Evolutionary conservation across 2,113 vertebrate species (phyloP).

Genomic region (Echinops telfairi): DNA sequence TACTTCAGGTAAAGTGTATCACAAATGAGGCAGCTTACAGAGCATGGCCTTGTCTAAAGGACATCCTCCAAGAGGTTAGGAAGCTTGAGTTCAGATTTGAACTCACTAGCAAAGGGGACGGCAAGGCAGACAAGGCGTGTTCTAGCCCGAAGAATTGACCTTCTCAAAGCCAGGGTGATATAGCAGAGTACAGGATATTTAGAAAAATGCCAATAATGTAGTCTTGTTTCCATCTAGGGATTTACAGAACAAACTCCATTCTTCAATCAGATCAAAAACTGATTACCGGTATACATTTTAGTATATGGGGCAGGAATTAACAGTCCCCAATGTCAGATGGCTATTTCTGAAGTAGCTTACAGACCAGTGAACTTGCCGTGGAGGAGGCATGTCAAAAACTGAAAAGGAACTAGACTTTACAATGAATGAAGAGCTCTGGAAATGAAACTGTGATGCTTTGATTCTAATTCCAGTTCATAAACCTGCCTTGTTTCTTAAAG

Average conservation of each 20-base stretch:
- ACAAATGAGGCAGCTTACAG: neutral
- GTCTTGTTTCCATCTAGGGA: neutral
- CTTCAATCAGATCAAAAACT: conserved; percentile 12
- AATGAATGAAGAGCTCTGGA: neutral
- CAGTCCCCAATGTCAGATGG: neutral
- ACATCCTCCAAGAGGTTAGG: neutral
- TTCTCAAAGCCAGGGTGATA: neutral
- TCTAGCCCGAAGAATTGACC: too few relatives aligned
- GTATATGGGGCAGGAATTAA: neutral
- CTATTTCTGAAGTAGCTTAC: neutral
- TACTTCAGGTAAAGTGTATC: neutral
- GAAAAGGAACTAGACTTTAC: neutral
- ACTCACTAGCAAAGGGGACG: too few relatives aligned
- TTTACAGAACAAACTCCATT: neutral
- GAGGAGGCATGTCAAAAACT: neutral
- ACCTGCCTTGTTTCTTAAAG: too few relatives aligned
- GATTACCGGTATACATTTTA: neutral
- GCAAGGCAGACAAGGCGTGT: too few relatives aligned
- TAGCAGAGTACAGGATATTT: neutral
- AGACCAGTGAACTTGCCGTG: neutral
- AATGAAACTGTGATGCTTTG: neutral
- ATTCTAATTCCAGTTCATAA: neutral
- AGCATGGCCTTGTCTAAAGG: neutral
- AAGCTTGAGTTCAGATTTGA: neutral
- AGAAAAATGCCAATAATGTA: neutral